Conservation (phyloP, 2,797 vertebrate genomes). For the Girardinus metallicus region DNA sequence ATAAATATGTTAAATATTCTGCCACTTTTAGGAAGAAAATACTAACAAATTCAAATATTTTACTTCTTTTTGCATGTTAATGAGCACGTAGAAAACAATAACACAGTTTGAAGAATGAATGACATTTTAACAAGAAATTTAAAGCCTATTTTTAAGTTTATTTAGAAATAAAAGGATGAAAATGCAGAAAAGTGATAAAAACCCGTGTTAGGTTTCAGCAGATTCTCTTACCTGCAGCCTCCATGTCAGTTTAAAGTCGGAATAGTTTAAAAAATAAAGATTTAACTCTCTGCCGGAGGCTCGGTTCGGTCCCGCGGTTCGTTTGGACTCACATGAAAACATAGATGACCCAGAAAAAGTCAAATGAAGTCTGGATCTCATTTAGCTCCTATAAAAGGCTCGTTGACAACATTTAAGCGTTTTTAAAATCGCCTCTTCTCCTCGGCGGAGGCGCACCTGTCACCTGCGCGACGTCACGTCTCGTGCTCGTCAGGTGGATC, state of each 20-base stretch:
- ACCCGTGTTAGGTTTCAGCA: background rate
- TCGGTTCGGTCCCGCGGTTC: background rate
- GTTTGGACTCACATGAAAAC: background rate
- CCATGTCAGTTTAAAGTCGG: slow-evolving; percentile 37
- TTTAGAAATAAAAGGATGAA: background rate
- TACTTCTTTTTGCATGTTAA: background rate
- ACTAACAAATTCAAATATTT: background rate
- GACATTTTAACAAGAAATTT: background rate
- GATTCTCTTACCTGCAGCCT: slow-evolving; percentile 50
- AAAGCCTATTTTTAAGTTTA: background rate
- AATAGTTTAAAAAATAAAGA: background rate
- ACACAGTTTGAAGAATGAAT: background rate
- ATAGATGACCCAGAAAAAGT: background rate
- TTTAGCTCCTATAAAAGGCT: background rate
- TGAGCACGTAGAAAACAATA: background rate
- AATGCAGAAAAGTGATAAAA: background rate
- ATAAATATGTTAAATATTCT: background rate
- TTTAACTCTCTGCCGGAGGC: background rate
- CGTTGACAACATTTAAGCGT: background rate
- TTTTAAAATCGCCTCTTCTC: background rate
- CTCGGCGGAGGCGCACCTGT: background rate
- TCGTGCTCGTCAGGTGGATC: slow-evolving; percentile 61
- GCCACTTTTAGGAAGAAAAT: background rate
- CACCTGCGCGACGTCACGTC: slow-evolving; percentile 52
- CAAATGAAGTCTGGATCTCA: background rate